Conservation (phyloP, 1,140 invertebrate species). For the Oedothorax gibbosus region DNA sequence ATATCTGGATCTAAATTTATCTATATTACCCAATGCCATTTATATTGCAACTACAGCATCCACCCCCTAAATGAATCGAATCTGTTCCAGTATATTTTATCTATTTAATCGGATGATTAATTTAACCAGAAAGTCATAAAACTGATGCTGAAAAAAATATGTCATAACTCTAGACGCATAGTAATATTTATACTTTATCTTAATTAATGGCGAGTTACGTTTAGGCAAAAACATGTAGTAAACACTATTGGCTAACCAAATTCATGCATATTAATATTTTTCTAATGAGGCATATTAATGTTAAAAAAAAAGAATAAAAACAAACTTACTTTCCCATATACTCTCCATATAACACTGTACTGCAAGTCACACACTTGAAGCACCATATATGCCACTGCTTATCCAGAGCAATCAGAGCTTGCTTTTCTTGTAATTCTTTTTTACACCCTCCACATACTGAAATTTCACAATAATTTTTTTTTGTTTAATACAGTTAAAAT, state of each 20-base stretch:
- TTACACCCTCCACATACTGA: constrained; percentile 85
- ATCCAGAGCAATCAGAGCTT: constrained; percentile 93
- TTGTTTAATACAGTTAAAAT: not conserved
- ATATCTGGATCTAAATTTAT: no score
- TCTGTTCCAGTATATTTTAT: no score
- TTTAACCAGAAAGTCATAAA: no score
- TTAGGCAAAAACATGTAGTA: not conserved
- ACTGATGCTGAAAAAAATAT: no score
- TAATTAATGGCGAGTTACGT: not conserved
- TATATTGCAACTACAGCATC: no score
- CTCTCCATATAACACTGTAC: constrained; percentile 89
- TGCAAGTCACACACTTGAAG: constrained; percentile 89
- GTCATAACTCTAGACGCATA: no score
- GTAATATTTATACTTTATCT: not conserved
- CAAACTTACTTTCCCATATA: constrained; percentile 84
- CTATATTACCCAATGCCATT: no score
- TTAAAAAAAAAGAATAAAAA: not conserved
- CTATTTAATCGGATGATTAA: no score
- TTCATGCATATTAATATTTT: not conserved
- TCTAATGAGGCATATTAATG: not conserved
- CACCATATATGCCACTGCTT: constrained; percentile 90
- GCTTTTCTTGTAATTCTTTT: constrained; percentile 90
- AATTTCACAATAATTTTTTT: constrained; percentile 32
- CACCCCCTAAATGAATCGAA: no score
- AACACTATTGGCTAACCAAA: not conserved